phyloP scores from a whole-genome alignment of 2,113 vertebrate genomes.

The Paracanthobrama guichenoti region DNA sequence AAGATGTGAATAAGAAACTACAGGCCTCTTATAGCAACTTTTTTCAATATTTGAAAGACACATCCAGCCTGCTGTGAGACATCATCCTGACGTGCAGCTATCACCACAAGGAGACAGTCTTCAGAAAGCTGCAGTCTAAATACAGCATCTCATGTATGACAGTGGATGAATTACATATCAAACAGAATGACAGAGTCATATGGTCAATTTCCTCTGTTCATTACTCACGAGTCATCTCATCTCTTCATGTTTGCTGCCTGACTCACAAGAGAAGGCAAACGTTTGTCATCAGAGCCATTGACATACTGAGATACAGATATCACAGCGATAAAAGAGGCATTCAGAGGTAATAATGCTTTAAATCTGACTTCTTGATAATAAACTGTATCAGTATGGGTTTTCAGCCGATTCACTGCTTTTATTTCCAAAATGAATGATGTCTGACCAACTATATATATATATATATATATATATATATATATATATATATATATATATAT shows the following conservation, averaged over 20 bases:
- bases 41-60: conserved; percentile 8
- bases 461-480: no score
- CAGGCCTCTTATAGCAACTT: neutral
- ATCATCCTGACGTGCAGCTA: conserved; percentile 4
- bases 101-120: conserved; percentile 12
- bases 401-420: neutral
- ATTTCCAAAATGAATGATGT: no score
- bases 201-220: conserved; percentile 27
- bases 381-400: neutral
- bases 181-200: conserved; percentile 27
- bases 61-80: conserved; percentile 18
- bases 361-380: neutral
- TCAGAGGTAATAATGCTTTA: neutral
- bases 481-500: no score
- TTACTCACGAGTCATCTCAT: conserved; percentile 11
- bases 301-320: neutral
- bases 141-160: conserved; percentile 25
- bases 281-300: neutral
- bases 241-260: conserved; percentile 1
- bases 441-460: no score
- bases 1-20: neutral
- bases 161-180: conserved; percentile 29
- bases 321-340: neutral
- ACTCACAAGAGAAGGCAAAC: neutral
- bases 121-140: conserved; percentile 24